These are phyloP conservation scores for Falco cherrug DNA, from an alignment of 2,797 vertebrate genomes.

Conservation along the genomic window DNA sequence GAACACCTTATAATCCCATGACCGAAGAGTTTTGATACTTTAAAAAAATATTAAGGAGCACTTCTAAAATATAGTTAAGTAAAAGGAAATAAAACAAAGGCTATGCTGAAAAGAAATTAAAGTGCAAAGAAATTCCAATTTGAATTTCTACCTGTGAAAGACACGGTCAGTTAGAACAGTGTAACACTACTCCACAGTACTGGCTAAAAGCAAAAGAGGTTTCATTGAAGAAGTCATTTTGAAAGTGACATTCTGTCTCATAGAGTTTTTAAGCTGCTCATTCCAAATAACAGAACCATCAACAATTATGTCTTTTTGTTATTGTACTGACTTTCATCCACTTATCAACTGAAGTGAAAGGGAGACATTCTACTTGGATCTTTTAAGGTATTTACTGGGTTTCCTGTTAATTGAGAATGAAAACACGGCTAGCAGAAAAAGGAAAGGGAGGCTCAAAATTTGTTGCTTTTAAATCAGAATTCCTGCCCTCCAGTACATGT, in stretches of 20 bases:
- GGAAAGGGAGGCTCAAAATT: neutral
- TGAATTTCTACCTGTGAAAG: neutral
- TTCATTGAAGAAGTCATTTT: neutral
- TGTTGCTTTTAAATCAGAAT: neutral
- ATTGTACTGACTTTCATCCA: neutral
- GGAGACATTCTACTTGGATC: neutral
- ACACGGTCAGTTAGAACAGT: neutral
- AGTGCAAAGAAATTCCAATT: neutral
- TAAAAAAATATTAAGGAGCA: neutral
- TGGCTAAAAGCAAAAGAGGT: neutral
- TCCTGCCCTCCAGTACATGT: neutral
- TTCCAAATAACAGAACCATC: neutral
- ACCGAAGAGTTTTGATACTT: neutral
- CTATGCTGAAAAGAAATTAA: neutral
- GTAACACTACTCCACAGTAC: neutral
- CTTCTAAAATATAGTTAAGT: neutral
- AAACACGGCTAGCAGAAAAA: neutral
- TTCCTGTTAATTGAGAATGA: neutral
- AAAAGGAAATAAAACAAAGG: neutral
- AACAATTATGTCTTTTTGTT: neutral
- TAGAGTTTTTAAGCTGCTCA: neutral
- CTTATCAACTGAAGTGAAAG: neutral
- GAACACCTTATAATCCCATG: neutral
- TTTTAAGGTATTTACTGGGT: neutral
- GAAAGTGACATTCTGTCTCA: neutral